Base-by-base conservation (phyloP, 2,113 vertebrate species). In the Miniopterus natalensis region DNA sequence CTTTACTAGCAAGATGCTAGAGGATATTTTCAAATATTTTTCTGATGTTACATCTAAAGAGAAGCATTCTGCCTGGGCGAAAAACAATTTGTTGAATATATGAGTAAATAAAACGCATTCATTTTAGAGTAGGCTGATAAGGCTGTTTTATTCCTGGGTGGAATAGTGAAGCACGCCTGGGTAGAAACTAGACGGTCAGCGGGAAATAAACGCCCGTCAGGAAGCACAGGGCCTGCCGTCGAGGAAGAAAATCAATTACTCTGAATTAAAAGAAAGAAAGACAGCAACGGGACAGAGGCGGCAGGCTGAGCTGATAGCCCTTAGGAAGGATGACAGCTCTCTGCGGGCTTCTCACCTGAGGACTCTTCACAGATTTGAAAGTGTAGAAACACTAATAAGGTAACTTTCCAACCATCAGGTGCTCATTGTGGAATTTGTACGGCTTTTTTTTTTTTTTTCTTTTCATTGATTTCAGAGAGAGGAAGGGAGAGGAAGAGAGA, bases 181-280 rank as follows among this genome's bases (percentile, higher is more conserved):
- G 5, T 27, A 21, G 21, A 36, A 81, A 23, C 9, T n/a, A 68
- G 12, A 3, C 0, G 20, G 12, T 0, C 21, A 6, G 13, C n/a
- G 25, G 6, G 5, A 36, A 71, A 45, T 59, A n/a, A 84, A 51
- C 10, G 9, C 27, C 25, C 29, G 47, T 15, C 25, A 9, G 59
- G 29, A 42, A 85, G 36, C 5, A 14, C 36, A 25, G 13, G 12
- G 31, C 27, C 13, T 74, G 11, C 18, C 27, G 11, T 73, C 10
- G 31, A 11, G 31, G 18, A 17, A n/a, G 55, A 23, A 29, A 53
- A 27, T n/a, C 61, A 40, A 20, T 63, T 40, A 47, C 10, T 36
- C 31, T 31, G 7, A 71, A 3, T 61, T 79, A 5, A 71, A 78
- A 31, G 45, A 12, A 49, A 36, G 36, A 51, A 23, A 51, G 5